Evolutionary conservation across 2,113 vertebrate genomes (phyloP).

Genomic region (Corythornis cristatus): DNA sequence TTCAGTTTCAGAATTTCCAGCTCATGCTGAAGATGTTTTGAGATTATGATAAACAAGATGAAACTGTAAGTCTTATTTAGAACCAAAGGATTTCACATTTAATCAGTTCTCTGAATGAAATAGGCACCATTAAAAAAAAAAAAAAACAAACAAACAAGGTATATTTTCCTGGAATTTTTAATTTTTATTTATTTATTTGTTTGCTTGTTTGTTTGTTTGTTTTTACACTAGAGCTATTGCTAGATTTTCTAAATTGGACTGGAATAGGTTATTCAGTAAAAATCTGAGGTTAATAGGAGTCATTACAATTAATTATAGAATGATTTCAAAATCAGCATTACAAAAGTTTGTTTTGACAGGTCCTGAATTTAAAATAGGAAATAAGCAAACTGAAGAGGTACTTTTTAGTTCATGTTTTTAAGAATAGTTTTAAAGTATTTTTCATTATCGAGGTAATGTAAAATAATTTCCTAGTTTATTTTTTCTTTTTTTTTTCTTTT

Average conservation of each 20-base stretch:
- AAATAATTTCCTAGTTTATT: not conserved
- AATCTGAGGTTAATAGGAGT: not conserved
- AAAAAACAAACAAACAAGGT: too few species aligned
- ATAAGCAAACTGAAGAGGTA: not conserved
- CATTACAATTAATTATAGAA: not conserved
- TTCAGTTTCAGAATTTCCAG: conserved; percentile 65
- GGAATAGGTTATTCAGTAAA: not conserved
- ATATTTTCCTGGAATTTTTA: not conserved
- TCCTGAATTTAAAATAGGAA: not conserved
- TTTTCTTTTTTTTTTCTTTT: not conserved
- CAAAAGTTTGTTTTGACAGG: not conserved
- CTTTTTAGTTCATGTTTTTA: not conserved
- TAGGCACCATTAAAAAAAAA: not conserved
- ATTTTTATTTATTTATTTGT: not conserved
- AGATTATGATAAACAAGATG: conserved; percentile 8
- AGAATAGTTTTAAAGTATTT: not conserved
- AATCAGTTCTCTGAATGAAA: not conserved
- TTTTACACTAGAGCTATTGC: not conserved
- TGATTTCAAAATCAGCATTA: not conserved
- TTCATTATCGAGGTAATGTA: not conserved
- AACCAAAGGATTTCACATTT: not conserved
- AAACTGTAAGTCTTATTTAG: not conserved
- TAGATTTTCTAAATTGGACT: not conserved
- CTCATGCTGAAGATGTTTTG: conserved; percentile 27
- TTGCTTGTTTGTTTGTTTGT: not conserved